Percentiles rank a stretch among this genome's conserved stretches.
Evolutionary conservation across 1,140 invertebrate genomes (phyloP).

Genomic region (Pseudomyrmex gracilis): DNA sequence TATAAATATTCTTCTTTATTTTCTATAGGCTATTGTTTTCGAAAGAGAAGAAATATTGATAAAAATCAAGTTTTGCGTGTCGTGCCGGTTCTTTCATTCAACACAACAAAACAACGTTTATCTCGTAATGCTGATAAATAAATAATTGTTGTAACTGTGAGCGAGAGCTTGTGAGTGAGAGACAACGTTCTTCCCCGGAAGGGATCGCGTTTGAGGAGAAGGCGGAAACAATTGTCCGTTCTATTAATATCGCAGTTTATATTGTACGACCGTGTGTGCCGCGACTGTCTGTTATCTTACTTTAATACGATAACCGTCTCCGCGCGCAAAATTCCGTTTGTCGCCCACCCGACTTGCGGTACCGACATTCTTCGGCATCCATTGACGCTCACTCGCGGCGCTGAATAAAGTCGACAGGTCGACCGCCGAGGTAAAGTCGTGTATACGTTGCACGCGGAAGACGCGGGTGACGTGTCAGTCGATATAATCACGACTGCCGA

Average conservation of each 20-base stretch:
- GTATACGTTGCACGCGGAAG: constrained; percentile 59
- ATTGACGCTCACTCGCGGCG: constrained; percentile 39
- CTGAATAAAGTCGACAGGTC: constrained; percentile 30
- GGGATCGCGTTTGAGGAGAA: neutral
- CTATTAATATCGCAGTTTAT: neutral
- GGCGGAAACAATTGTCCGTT: neutral
- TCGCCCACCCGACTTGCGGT: constrained; percentile 54
- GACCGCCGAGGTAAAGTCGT: constrained; percentile 29
- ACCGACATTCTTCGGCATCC: constrained; percentile 39
- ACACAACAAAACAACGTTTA: too few relatives aligned
- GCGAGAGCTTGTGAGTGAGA: too few relatives aligned
- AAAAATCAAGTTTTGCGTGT: too few relatives aligned
- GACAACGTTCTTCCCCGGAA: neutral
- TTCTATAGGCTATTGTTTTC: neutral
- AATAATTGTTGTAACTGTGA: too few relatives aligned
- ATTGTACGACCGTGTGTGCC: neutral
- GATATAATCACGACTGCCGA: constrained; percentile 54
- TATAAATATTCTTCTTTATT: neutral
- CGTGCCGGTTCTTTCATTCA: too few relatives aligned
- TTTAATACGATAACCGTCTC: constrained; percentile 46
- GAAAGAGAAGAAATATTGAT: neutral
- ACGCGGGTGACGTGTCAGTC: constrained; percentile 59
- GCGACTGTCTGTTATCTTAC: constrained; percentile 38
- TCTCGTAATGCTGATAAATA: too few relatives aligned
- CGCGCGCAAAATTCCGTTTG: constrained; percentile 37